Percentiles rank a stretch among this genome's conserved stretches.
Evolutionary conservation across 1,140 invertebrate genomes (phyloP).

Genomic region (Latrodectus geometricus): DNA sequence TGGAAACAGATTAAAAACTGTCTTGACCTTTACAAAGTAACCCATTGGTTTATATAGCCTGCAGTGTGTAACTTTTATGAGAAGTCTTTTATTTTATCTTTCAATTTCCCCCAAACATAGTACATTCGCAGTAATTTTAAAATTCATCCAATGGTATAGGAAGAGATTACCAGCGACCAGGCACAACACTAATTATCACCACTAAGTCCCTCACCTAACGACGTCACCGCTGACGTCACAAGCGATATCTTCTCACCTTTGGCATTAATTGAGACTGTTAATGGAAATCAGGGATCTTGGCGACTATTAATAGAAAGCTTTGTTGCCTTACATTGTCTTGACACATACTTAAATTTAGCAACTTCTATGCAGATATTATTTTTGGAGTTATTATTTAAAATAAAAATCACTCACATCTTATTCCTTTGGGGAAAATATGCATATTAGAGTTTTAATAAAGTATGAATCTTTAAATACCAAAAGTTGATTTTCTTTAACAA

Average conservation of each 20-base stretch:
- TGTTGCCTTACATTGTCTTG: not conserved
- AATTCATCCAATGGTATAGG: not conserved
- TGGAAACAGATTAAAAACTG: not conserved
- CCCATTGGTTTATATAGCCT: not conserved
- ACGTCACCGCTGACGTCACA: constrained; percentile 75
- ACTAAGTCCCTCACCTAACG: constrained; percentile 17
- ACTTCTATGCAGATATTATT: not conserved
- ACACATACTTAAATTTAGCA: not conserved
- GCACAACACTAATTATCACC: constrained; percentile 16
- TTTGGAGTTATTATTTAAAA: no score
- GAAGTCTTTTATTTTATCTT: not conserved
- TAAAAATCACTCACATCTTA: no score
- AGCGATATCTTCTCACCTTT: constrained; percentile 99
- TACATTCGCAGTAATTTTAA: not conserved
- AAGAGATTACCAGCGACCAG: not conserved
- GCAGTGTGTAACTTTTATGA: not conserved
- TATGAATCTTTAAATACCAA: no score
- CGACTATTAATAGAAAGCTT: constrained; percentile 11
- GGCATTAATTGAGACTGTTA: constrained; percentile 91
- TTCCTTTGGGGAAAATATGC: no score
- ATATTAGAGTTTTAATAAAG: no score
- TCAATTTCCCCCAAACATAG: not conserved
- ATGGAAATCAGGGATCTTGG: constrained; percentile 64
- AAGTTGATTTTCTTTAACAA: no score
- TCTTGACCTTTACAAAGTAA: not conserved